Evolutionary conservation across 2,888 invertebrate species (phyloP).

Genomic region (Sarcophaga variegata): DNA sequence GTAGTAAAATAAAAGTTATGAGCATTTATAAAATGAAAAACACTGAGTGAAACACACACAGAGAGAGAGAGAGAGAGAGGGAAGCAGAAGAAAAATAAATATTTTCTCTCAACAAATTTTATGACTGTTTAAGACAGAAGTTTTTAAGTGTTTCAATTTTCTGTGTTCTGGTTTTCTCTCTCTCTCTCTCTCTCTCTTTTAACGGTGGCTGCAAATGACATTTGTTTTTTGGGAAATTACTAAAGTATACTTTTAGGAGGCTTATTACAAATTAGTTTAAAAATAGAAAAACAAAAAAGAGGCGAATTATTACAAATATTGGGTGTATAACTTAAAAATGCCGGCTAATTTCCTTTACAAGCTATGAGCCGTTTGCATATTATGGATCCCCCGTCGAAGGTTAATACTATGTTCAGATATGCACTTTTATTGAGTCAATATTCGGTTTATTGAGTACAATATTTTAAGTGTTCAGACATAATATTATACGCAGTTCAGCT

Average conservation of each 20-base stretch:
- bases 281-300: background rate
- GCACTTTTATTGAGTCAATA: too few species aligned
- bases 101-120: background rate
- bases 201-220: background rate
- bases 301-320: background rate
- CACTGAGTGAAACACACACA: background rate
- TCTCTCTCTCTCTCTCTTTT: too few species aligned
- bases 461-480: too few species aligned
- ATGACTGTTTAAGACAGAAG: background rate
- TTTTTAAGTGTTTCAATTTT: background rate
- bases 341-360: too few species aligned
- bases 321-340: background rate
- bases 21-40: background rate
- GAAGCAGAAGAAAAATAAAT: background rate
- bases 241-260: background rate
- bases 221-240: background rate
- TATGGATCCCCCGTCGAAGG: too few species aligned
- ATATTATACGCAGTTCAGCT: too few species aligned
- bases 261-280: background rate
- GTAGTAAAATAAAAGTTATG: conserved; percentile 52
- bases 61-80: background rate
- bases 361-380: too few species aligned
- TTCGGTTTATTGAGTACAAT: too few species aligned
- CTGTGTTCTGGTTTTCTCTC: background rate
- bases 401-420: too few species aligned